Evolutionary conservation across 1,140 invertebrate genomes (phyloP).

Genomic region (Matsumurasca onukii): DNA sequence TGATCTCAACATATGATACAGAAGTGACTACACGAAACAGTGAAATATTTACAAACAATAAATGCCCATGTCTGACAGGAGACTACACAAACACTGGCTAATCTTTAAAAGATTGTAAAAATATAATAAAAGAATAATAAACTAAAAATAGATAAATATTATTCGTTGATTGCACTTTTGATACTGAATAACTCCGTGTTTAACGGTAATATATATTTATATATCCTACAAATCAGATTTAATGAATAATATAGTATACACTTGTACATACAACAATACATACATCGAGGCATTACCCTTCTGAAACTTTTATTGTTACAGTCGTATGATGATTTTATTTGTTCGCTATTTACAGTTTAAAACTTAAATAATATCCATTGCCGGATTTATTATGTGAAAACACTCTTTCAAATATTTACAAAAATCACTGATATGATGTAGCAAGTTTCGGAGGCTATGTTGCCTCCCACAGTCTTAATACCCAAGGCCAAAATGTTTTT

Average conservation of each 20-base stretch:
- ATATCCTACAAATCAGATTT: too few species aligned
- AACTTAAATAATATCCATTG: neutral
- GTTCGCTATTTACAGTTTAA: constrained; percentile 4
- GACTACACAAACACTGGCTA: constrained; percentile 14
- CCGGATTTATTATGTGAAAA: constrained; percentile 17
- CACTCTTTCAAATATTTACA: neutral
- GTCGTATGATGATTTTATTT: too few species aligned
- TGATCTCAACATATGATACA: constrained; percentile 29
- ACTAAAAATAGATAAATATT: constrained; percentile 22
- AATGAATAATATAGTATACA: neutral
- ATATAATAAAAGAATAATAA: constrained; percentile 24
- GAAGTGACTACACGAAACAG: constrained; percentile 25
- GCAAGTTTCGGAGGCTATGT: too few species aligned
- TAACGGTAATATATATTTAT: constrained; percentile 16
- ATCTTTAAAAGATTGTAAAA: constrained; percentile 22
- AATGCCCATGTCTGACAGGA: constrained; percentile 29
- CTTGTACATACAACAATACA: neutral
- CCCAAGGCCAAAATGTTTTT: too few species aligned
- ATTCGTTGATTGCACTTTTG: constrained; percentile 31
- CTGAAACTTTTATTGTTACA: too few species aligned
- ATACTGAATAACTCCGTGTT: constrained; percentile 27
- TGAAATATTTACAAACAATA: constrained; percentile 33
- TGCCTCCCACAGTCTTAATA: too few species aligned
- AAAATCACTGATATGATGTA: constrained; percentile 22
- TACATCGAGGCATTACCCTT: neutral